Conservation (phyloP, 1,140 invertebrate genomes). For the Scaptomyza graminum region DNA sequence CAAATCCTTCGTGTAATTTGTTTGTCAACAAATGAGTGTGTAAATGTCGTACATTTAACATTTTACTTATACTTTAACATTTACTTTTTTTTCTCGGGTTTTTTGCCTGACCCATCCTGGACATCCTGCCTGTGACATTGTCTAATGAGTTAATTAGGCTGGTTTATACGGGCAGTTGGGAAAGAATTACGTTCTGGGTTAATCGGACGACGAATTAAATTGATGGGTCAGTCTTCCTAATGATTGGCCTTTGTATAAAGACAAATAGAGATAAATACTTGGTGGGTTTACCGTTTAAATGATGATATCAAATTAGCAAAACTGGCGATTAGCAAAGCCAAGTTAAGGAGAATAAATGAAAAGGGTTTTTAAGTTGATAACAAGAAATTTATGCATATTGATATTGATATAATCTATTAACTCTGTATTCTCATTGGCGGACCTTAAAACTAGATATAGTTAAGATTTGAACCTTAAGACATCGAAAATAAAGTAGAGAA, state of each 20-base stretch:
- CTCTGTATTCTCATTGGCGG: no score
- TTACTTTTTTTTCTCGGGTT: conserved; percentile 6
- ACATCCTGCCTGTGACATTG: conserved; percentile 61
- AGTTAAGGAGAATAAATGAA: background rate
- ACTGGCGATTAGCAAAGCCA: conserved; percentile 1
- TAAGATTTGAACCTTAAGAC: no score
- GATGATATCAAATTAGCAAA: conserved; percentile 17
- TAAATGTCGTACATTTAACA: conserved; percentile 77
- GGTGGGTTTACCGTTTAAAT: background rate
- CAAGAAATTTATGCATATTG: no score
- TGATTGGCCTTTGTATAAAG: conserved; percentile 45
- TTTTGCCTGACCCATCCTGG: conserved; percentile 17
- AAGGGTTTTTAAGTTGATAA: background rate
- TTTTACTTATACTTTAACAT: conserved; percentile 41
- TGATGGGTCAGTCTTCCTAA: conserved; percentile 56
- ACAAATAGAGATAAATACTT: conserved; percentile 32
- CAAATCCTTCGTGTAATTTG: conserved; percentile 78
- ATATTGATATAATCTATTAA: no score
- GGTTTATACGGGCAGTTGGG: conserved; percentile 53
- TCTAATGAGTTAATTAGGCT: conserved; percentile 79
- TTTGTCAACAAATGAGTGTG: conserved; percentile 80
- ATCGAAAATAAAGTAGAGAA: no score
- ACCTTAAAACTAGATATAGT: no score
- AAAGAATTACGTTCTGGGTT: conserved; percentile 41
- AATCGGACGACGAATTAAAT: conserved; percentile 45